These are phyloP conservation scores for Cotesia vestalis DNA, from an alignment of 1,140 invertebrate genomes.

Conservation along the genomic window DNA sequence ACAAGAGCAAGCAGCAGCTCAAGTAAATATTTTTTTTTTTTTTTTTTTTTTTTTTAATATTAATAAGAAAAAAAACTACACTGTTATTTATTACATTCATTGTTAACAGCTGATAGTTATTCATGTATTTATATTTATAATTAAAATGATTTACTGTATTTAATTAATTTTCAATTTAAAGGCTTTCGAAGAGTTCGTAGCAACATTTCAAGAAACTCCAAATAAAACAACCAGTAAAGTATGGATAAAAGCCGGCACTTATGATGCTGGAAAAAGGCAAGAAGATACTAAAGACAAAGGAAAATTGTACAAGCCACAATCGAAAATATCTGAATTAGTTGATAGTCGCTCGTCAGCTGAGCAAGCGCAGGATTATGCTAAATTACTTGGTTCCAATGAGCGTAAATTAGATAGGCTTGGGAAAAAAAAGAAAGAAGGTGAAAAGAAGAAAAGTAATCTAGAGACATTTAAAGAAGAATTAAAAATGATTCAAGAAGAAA, in stretches of 20 bases:
- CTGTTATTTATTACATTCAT: neutral
- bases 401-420: slow-evolving; percentile 74
- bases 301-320: slow-evolving; percentile 93
- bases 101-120: neutral
- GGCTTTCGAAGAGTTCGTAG: slow-evolving; percentile 97
- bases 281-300: slow-evolving; percentile 90
- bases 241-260: slow-evolving; percentile 96
- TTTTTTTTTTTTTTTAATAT: slow-evolving; percentile 31
- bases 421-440: slow-evolving; percentile 84
- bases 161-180: slow-evolving; percentile 54
- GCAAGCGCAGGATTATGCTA: slow-evolving; percentile 78
- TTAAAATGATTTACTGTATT: slow-evolving; percentile 15
- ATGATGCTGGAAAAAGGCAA: slow-evolving; percentile 92
- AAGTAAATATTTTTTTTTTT: slow-evolving; percentile 63
- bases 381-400: slow-evolving; percentile 70
- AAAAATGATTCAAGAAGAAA: slow-evolving; percentile 94
- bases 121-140: neutral
- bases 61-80: slow-evolving; percentile 5
- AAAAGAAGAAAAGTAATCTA: slow-evolving; percentile 96
- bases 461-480: slow-evolving; percentile 97
- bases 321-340: slow-evolving; percentile 72
- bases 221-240: slow-evolving; percentile 83
- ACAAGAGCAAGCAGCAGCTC: slow-evolving; percentile 85
- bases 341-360: slow-evolving; percentile 65
- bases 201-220: slow-evolving; percentile 92